Evolutionary conservation across 2,113 vertebrate genomes (phyloP).

Genomic region (Erinaceus europaeus): DNA sequence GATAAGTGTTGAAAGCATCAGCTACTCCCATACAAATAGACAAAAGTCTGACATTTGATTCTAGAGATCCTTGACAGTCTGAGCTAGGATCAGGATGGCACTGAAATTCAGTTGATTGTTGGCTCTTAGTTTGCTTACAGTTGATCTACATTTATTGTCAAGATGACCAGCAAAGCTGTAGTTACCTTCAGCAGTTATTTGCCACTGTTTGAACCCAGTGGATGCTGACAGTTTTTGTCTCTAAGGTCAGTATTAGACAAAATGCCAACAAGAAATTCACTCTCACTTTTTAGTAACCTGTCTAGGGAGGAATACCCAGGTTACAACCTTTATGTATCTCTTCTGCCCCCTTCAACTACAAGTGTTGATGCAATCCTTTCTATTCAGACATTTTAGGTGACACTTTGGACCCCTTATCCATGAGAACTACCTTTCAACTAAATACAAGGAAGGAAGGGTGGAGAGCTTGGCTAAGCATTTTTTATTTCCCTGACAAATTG

Average conservation of each 20-base stretch:
- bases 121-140: constrained; percentile 23
- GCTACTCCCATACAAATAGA: constrained; percentile 41
- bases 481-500: constrained; percentile 35
- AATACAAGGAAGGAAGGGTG: neutral
- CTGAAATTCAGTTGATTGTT: constrained; percentile 41
- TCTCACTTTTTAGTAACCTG: neutral
- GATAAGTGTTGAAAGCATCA: neutral
- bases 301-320: neutral
- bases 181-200: constrained; percentile 18
- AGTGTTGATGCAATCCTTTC: neutral
- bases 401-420: constrained; percentile 37
- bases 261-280: constrained; percentile 54
- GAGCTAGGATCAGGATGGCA: constrained; percentile 24
- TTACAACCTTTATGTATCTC: neutral
- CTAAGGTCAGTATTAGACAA: constrained; percentile 4
- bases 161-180: neutral
- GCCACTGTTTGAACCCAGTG: neutral
- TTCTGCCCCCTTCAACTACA: neutral
- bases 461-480: neutral
- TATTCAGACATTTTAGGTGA: constrained; percentile 52
- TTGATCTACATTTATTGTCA: constrained; percentile 29
- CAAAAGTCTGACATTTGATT: constrained; percentile 42
- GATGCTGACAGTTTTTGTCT: constrained; percentile 58
- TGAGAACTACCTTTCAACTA: constrained; percentile 37
- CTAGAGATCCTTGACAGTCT: constrained; percentile 34